Base-by-base conservation (phyloP, 2,113 vertebrate genomes). In the rabbit (Oryctolagus cuniculus) region DNA sequence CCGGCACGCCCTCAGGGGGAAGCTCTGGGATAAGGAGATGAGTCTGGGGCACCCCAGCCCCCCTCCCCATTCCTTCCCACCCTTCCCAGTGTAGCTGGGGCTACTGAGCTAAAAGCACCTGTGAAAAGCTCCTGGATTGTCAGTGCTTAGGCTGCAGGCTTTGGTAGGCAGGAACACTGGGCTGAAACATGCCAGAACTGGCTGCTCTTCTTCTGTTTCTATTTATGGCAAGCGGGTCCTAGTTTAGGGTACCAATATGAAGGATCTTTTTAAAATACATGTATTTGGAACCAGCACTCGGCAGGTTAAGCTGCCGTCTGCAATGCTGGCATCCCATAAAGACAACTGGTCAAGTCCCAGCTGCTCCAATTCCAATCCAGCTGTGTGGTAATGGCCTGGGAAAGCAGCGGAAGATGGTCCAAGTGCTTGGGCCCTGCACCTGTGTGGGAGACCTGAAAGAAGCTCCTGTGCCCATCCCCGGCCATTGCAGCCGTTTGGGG, bases 81-180 rank as follows among this genome's bases (percentile, higher is more conserved):
- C 69, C 17, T 15, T 31, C 44, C 27, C 22, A 25, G 11, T 25
- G 34, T 34, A 10, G 2, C 10, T 10, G 0, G 5, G 10, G 10
- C 63, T 19, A 1, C 10, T 3, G 5, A 4, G 3, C 66, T 5
- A 0, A 27, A 2, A 55, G 9, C 29, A 31, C 29, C 1, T 0
- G 5, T 15, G 85, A 36, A 38, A 29, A 19, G 8, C 61, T 24
- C 31, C 3, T n/a, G 3, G 74, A 7, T 66, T 44, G 19, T 8
- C 27, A 1, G 9, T 4, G 22, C 75, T 53, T 86, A 77, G 73
- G 58, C 29, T 7, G 27, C 15, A 12, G 44, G 29, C 89, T 85
- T 53, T 38, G 34, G 64, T 36, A 34, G 67, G 72, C 91, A 63
- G 80, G 64, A n/a, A n/a, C 22, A 21, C 8, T 0, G 0, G 38